Evolutionary conservation across 2,113 vertebrate genomes (phyloP).

Genomic region (Bubo bubo): DNA sequence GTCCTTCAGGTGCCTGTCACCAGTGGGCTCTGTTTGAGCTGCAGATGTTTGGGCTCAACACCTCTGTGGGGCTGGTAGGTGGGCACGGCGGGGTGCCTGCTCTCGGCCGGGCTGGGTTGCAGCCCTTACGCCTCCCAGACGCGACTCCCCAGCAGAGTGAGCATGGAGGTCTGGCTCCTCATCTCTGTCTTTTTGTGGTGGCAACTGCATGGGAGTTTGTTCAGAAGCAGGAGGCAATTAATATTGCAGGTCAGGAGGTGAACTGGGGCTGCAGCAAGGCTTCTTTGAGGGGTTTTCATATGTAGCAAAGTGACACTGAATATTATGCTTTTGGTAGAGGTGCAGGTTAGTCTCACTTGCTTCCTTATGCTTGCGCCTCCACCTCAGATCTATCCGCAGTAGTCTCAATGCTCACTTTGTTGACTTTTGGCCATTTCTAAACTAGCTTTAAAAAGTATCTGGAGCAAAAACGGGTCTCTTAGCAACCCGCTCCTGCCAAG

Average conservation of each 20-base stretch:
- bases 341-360: fast-evolving
- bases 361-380: fast-evolving
- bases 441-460: constrained; percentile 44
- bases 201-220: not conserved
- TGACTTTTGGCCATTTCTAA: constrained; percentile 44
- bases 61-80: not conserved
- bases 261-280: not conserved
- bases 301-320: fast-evolving
- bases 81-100: not conserved
- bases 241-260: not conserved
- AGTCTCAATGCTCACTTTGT: not conserved
- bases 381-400: fast-evolving
- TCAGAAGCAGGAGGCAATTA: not conserved
- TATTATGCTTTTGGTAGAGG: fast-evolving
- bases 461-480: constrained; percentile 50
- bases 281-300: not conserved
- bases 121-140: not conserved
- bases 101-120: not conserved
- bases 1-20: not conserved
- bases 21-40: not conserved
- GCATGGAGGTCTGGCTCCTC: not conserved
- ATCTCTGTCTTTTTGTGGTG: not conserved
- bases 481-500: constrained; percentile 32
- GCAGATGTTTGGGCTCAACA: not conserved
- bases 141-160: fast-evolving